A percentile compares a stretch with the other conserved stretches of the same genome.
These are phyloP conservation scores for Melanotaenia duboulayi DNA, from an alignment of 2,113 vertebrate species.

Conservation along the genomic window DNA sequence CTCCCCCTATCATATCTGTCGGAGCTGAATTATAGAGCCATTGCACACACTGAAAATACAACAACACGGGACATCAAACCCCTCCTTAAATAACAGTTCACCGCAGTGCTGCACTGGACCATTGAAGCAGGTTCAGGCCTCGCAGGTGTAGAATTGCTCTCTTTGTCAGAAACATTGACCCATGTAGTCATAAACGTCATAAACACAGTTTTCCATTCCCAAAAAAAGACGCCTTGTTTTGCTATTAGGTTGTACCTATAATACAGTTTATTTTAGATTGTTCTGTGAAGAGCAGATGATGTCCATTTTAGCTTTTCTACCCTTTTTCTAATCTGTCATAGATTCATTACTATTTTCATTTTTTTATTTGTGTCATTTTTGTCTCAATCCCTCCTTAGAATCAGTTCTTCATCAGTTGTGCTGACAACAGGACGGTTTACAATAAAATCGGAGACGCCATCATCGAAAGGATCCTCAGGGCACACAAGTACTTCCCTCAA, in stretches of 20 bases:
- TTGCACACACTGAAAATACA: not conserved
- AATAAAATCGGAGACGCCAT: slow-evolving; percentile 96
- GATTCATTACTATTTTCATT: not conserved
- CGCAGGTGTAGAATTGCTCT: not conserved
- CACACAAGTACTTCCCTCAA: slow-evolving; percentile 87
- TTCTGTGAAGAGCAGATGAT: not conserved
- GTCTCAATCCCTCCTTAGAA: slow-evolving; percentile 82
- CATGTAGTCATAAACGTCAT: too few relatives aligned
- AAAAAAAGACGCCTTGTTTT: not conserved
- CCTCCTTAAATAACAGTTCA: not conserved
- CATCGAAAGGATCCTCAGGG: slow-evolving; percentile 91
- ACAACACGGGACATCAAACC: not conserved
- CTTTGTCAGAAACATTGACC: not conserved
- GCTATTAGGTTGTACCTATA: not conserved
- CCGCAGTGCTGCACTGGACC: not conserved
- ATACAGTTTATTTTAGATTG: not conserved
- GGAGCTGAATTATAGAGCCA: not conserved
- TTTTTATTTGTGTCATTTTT: not conserved
- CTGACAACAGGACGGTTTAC: slow-evolving; percentile 91
- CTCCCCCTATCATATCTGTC: not conserved
- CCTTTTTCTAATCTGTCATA: too few relatives aligned
- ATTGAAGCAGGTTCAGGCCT: not conserved
- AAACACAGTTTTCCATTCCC: too few relatives aligned
- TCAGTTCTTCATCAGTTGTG: slow-evolving; percentile 98
- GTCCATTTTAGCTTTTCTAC: not conserved